phyloP scores from a whole-genome alignment of 2,797 vertebrate genomes.

The Malacoraja senta region DNA sequence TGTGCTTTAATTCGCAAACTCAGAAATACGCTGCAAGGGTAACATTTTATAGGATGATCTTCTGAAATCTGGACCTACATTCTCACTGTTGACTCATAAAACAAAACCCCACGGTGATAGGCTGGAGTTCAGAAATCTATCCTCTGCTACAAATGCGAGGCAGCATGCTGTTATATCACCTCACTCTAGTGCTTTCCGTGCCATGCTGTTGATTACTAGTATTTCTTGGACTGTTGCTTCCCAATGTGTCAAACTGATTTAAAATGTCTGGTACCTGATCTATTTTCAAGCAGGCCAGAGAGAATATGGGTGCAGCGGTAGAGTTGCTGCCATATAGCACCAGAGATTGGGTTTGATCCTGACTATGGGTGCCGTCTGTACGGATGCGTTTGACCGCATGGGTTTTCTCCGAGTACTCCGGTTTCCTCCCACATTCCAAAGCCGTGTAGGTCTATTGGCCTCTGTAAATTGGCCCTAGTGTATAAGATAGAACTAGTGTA shows the following conservation, averaged over 20 bases:
- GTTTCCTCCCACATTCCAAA: too few species aligned
- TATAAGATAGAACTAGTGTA: too few species aligned
- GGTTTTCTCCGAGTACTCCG: too few species aligned
- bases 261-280: background rate
- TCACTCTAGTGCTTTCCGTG: background rate
- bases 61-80: background rate
- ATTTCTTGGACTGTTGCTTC: background rate
- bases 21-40: too few species aligned
- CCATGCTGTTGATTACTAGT: background rate
- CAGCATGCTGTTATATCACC: background rate
- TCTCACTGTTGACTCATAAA: background rate
- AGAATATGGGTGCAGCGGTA: too few species aligned
- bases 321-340: too few species aligned
- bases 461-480: too few species aligned
- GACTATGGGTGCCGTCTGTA: too few species aligned
- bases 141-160: background rate
- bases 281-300: background rate
- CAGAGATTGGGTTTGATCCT: too few species aligned
- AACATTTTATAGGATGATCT: background rate
- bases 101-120: background rate
- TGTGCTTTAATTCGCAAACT: background rate
- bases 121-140: background rate
- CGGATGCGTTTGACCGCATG: too few species aligned
- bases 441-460: too few species aligned
- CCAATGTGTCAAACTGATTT: background rate